A percentile compares a stretch with the other conserved stretches of the same genome.
Evolutionary conservation across 2,888 invertebrate genomes (phyloP).

Genomic region (Alloscopus bannaensis): DNA sequence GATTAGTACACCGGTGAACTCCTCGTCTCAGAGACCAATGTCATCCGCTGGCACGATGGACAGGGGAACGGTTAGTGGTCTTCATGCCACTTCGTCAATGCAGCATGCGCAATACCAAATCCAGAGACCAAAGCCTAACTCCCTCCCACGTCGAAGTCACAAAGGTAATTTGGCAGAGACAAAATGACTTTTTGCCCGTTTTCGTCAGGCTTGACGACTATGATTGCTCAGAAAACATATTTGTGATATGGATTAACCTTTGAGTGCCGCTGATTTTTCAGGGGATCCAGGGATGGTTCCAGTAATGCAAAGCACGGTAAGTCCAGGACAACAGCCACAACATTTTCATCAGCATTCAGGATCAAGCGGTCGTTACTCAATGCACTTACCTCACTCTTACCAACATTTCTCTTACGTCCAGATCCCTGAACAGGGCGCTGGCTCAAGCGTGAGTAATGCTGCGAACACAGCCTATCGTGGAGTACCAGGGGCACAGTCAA

Average conservation of each 20-base stretch:
- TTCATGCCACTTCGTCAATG: constrained; percentile 38
- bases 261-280: constrained; percentile 6
- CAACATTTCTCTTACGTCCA: constrained; percentile 56
- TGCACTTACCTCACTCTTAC: constrained; percentile 57
- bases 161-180: constrained; percentile 66
- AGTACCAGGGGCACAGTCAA: neutral
- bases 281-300: constrained; percentile 39
- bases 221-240: too few species aligned
- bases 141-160: constrained; percentile 71
- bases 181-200: too few species aligned
- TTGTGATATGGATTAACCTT: too few species aligned
- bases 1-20: constrained; percentile 56
- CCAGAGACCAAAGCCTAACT: constrained; percentile 69
- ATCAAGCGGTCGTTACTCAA: constrained; percentile 56
- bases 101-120: constrained; percentile 13
- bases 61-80: constrained; percentile 22
- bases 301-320: constrained; percentile 49
- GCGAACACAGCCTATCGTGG: neutral
- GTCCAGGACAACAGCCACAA: constrained; percentile 44
- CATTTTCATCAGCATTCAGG: constrained; percentile 47
- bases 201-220: too few species aligned
- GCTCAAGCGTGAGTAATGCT: neutral
- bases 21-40: constrained; percentile 42
- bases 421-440: constrained; percentile 44
- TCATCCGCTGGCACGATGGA: constrained; percentile 51